Base-by-base conservation (phyloP, 1,140 invertebrate genomes). In the Octopus sinensis region DNA sequence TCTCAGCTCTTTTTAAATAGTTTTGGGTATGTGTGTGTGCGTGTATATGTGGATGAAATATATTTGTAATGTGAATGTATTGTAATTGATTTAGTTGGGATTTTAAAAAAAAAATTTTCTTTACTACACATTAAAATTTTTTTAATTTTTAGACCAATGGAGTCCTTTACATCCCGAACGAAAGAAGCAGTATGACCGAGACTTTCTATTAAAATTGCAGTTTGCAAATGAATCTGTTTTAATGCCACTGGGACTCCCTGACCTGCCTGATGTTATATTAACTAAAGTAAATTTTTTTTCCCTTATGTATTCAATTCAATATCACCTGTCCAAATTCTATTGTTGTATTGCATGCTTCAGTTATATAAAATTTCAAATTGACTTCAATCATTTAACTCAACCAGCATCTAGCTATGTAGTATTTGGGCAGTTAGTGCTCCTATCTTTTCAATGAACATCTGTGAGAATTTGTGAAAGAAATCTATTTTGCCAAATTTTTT, bases 131-230 rank as follows among this genome's bases (percentile, higher is more conserved):
- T 5, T 13, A 83, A 13, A 51, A 23, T 4, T n/a, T 17, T 17
- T 56, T 4, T 7, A 71, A 51, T 85, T 88, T 88, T 17, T 84
- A 93, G 95, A 95, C 87, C 96, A 96, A 91, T 97, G 96, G 96
- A 95, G 95, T 83, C 96, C 96, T 9, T 87, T 93, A 23, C 96
- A 96, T 90, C 93, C 92, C 13, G 92, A 92, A 85, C 96, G 96
- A 0, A 96, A 95, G 88, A 91, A 89, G 80, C 92, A 93, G 54
- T 97, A 97, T 89, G 94, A 95, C 82, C 91, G 95, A 76, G 94
- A 95, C 9, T 94, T 96, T 85, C 90, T 97, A 4, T 91, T 96
- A 85, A 92, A 93, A 84, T 90, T 97, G 52, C 93, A 95, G 84
- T 92, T 93, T 86, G 93, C 94, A 84, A 94, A 94, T 7, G 91